Evolutionary conservation across 2,797 vertebrate species (phyloP).

Genomic region (Holocentrus rufus): DNA sequence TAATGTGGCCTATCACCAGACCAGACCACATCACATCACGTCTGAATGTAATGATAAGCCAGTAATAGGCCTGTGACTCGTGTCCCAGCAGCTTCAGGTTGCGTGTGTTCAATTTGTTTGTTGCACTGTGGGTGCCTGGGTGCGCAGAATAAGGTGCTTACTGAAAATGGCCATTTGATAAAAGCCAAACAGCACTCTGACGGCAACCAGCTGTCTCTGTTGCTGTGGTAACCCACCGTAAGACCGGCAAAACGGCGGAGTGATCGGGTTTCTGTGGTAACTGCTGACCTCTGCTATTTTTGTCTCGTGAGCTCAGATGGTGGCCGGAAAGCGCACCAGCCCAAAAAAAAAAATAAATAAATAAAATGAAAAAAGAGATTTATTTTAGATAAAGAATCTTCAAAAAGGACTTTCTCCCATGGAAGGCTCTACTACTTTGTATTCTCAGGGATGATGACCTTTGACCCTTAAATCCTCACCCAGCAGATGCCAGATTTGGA

Average conservation of each 20-base stretch:
- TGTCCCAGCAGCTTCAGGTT: slow-evolving; percentile 20
- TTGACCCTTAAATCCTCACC: slow-evolving; percentile 22
- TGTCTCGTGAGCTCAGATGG: slow-evolving; percentile 58
- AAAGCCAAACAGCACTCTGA: slow-evolving; percentile 66
- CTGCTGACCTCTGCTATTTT: slow-evolving; percentile 80
- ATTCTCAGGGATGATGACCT: slow-evolving; percentile 19
- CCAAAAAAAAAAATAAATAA: no score
- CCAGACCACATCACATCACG: slow-evolving; percentile 40
- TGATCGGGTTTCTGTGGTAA: slow-evolving; percentile 79
- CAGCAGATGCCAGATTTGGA: neutral
- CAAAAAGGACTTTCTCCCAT: slow-evolving; percentile 14
- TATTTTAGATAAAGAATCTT: slow-evolving; percentile 47
- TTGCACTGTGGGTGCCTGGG: slow-evolving; percentile 2
- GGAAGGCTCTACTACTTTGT: neutral
- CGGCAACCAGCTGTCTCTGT: slow-evolving; percentile 81
- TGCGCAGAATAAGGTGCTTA: slow-evolving; percentile 65
- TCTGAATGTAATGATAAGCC: slow-evolving; percentile 21
- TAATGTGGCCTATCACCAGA: slow-evolving; percentile 18
- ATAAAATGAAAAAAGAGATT: no score
- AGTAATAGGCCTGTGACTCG: slow-evolving; percentile 33
- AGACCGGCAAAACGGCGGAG: slow-evolving; percentile 59
- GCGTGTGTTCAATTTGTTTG: slow-evolving; percentile 27
- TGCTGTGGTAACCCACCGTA: slow-evolving; percentile 80
- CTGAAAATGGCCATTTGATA: slow-evolving; percentile 71
- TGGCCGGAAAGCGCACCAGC: slow-evolving; percentile 45